Percentiles rank a stretch among this genome's conserved stretches.
These are phyloP conservation scores for Cheirogaleus medius DNA, from an alignment of 2,113 vertebrate species.

Conservation along the genomic window DNA sequence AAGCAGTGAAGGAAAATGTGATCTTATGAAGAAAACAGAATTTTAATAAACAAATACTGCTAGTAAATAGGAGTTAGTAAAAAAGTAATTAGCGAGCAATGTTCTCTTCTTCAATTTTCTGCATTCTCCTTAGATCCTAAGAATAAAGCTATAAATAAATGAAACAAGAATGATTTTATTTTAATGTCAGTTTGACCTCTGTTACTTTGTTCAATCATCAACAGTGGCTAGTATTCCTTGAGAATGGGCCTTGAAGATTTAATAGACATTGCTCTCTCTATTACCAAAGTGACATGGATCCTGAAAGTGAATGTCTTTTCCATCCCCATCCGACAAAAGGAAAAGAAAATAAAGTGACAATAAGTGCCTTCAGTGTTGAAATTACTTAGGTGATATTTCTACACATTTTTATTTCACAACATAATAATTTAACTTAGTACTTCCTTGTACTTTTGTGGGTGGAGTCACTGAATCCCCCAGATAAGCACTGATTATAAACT, in stretches of 20 bases:
- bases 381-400: not conserved
- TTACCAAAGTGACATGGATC: not conserved
- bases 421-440: constrained; percentile 8
- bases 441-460: not conserved
- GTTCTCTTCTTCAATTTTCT: constrained; percentile 26
- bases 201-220: not conserved
- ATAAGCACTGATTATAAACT: not conserved
- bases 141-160: constrained; percentile 33
- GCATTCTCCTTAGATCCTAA: not conserved
- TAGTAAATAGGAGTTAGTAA: constrained; percentile 51
- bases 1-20: constrained; percentile 55
- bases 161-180: not conserved
- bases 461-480: not conserved
- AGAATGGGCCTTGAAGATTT: not conserved
- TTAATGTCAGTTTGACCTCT: not conserved
- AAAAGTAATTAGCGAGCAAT: constrained; percentile 51
- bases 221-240: not conserved
- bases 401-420: not conserved
- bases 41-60: constrained; percentile 61
- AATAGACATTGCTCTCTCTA: not conserved
- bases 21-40: constrained; percentile 39
- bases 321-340: not conserved
- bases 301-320: not conserved
- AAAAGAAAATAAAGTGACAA: no score
- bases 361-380: not conserved